phyloP scores from a whole-genome alignment of 2,113 vertebrate genomes.

The Mormoops blainvillei region DNA sequence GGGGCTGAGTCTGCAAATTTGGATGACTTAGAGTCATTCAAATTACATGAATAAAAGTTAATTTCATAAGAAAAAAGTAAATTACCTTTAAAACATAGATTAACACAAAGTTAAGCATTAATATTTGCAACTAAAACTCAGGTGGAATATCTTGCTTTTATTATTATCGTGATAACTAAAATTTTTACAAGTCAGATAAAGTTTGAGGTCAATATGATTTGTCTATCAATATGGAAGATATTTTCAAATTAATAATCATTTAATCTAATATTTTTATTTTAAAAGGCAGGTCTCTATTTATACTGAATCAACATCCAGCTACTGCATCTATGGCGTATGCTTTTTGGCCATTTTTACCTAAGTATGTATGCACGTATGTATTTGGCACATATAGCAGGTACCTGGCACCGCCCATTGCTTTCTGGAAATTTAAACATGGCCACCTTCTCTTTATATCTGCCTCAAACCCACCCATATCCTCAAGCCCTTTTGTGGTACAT shows the following conservation, averaged over 20 bases:
- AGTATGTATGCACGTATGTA: not conserved
- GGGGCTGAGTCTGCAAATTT: not conserved
- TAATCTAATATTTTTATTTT: not conserved
- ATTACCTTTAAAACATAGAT: not conserved
- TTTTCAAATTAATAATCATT: not conserved
- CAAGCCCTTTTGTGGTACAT: not conserved
- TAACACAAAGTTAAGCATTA: not conserved
- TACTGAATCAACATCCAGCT: not conserved
- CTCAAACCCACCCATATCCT: fast-evolving
- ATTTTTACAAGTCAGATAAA: not conserved
- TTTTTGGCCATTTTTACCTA: not conserved
- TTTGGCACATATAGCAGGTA: not conserved
- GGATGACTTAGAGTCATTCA: not conserved
- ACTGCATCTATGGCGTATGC: not conserved
- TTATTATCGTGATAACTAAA: not conserved
- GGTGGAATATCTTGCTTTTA: not conserved
- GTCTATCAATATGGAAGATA: not conserved
- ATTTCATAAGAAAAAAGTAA: not conserved
- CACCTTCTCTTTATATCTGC: not conserved
- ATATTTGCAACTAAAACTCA: not conserved
- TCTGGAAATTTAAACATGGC: not conserved
- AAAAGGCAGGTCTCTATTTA: not conserved
- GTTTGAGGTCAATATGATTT: not conserved
- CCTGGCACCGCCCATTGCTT: not conserved
- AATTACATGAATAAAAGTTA: not conserved